Conservation (phyloP, 2,113 vertebrate genomes). For the Ranitomeya variabilis region DNA sequence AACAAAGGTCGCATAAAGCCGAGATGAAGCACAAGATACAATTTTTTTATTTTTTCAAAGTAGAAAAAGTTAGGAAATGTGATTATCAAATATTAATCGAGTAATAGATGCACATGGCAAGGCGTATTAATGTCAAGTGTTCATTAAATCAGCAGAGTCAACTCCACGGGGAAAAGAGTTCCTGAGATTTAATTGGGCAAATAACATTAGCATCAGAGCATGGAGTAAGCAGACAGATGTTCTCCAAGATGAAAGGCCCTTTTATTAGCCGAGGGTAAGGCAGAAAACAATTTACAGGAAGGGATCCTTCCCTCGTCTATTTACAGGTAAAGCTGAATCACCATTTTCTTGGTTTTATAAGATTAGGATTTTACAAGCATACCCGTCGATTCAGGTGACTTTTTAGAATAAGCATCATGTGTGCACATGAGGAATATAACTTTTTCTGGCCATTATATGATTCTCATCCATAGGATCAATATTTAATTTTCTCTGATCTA, state of each 20-base stretch:
- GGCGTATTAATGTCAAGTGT: constrained; percentile 52
- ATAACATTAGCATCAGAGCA: constrained; percentile 32
- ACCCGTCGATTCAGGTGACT: too few relatives aligned
- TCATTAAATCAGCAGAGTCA: constrained; percentile 51
- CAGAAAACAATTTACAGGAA: background rate
- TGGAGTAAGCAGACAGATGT: constrained; percentile 39
- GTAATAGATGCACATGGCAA: constrained; percentile 31
- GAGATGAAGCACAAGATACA: background rate
- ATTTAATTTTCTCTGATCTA: too few relatives aligned
- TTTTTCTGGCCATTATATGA: too few relatives aligned
- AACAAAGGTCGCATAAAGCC: background rate
- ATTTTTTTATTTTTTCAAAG: background rate
- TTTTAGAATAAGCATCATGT: too few relatives aligned
- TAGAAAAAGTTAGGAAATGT: background rate
- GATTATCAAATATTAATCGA: constrained; percentile 45
- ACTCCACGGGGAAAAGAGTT: constrained; percentile 28
- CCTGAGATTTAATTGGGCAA: constrained; percentile 45
- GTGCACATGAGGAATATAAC: too few relatives aligned
- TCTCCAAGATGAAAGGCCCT: constrained; percentile 1
- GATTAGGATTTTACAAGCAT: background rate
- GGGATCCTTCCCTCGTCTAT: background rate
- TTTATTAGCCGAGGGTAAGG: background rate
- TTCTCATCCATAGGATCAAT: too few relatives aligned
- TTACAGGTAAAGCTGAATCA: background rate
- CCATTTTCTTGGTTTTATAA: background rate